Conservation (phyloP, 1,140 invertebrate species). For the Conopomorpha cramerella region DNA sequence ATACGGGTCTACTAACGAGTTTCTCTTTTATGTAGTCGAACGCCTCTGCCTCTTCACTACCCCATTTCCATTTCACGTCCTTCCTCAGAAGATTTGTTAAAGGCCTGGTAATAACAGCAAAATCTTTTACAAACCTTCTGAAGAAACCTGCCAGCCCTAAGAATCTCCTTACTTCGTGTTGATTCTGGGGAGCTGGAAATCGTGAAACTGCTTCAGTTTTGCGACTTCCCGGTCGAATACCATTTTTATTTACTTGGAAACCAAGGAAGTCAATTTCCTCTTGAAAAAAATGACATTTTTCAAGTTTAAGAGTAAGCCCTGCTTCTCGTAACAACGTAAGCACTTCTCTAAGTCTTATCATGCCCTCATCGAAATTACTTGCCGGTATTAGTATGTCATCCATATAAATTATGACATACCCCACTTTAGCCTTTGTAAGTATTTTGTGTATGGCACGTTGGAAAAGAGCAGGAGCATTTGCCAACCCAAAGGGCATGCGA, state of each 20-base stretch:
- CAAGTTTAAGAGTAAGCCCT: constrained; percentile 13
- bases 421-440: constrained; percentile 1
- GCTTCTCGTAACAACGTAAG: constrained; percentile 9
- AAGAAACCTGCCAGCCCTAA: neutral
- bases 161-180: constrained; percentile 1
- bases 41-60: no score
- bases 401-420: constrained; percentile 8
- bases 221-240: constrained; percentile 5
- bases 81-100: no score
- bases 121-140: no score
- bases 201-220: neutral
- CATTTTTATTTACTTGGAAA: constrained; percentile 8
- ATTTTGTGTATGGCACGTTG: constrained; percentile 16
- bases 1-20: no score
- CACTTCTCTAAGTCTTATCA: constrained; percentile 16
- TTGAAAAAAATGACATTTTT: constrained; percentile 19
- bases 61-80: no score
- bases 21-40: no score
- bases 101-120: no score
- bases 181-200: neutral
- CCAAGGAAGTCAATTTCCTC: constrained; percentile 13
- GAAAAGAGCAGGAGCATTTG: constrained; percentile 18
- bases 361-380: constrained; percentile 22
- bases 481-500: constrained; percentile 25
- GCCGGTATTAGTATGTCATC: constrained; percentile 39